Evolutionary conservation across 2,888 invertebrate genomes (phyloP).

Genomic region (Deladenus siricidicola): DNA sequence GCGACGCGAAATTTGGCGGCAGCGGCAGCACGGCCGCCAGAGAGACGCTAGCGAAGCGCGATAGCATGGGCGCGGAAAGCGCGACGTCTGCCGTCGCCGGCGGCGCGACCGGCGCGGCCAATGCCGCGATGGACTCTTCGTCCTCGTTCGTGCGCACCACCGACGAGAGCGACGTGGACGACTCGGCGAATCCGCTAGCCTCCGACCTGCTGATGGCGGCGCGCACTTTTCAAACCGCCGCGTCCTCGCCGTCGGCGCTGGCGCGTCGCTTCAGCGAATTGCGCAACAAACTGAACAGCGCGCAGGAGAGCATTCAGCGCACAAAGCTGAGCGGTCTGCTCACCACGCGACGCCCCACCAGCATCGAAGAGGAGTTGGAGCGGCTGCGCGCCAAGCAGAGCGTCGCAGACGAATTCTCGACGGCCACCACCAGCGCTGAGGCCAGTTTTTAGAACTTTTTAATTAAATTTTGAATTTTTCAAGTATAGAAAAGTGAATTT

Average conservation of each 20-base stretch:
- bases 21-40: no score
- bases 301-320: neutral
- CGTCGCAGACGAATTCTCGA: neutral
- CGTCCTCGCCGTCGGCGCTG: neutral
- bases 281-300: neutral
- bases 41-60: no score
- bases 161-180: neutral
- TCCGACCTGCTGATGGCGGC: neutral
- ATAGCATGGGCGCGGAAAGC: no score
- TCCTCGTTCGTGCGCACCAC: neutral
- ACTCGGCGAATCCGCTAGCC: neutral
- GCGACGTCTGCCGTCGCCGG: no score
- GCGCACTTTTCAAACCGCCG: neutral
- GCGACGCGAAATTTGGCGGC: no score
- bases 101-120: no score
- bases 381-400: neutral
- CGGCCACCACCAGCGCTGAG: neutral
- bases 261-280: conserved; percentile 1
- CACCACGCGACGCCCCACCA: neutral
- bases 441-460: no score
- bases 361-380: conserved; percentile 3
- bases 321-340: neutral
- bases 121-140: no score
- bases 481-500: no score
- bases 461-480: no score